Evolutionary conservation across 2,888 invertebrate genomes (phyloP).

Genomic region (Trichacis sp.): DNA sequence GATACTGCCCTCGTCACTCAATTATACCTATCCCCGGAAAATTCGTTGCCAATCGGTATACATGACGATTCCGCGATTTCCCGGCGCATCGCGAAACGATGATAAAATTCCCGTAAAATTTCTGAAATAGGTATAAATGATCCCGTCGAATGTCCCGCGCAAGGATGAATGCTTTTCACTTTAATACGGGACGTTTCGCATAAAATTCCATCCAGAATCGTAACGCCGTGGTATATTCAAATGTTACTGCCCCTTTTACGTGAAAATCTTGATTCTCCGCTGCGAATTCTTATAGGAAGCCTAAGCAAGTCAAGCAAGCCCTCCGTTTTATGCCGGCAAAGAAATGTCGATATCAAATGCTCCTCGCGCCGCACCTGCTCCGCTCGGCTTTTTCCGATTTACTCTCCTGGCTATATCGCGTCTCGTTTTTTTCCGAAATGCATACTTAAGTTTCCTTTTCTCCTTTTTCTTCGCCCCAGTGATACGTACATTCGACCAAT

Average conservation of each 20-base stretch:
- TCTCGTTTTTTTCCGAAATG: no score
- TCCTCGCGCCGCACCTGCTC: not conserved
- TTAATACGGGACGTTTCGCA: slow-evolving; percentile 21
- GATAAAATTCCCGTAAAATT: slow-evolving; percentile 30
- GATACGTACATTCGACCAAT: no score
- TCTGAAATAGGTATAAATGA: slow-evolving; percentile 28
- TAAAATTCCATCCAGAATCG: slow-evolving; percentile 32
- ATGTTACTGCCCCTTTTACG: slow-evolving; percentile 31
- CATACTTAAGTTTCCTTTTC: no score
- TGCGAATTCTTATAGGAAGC: slow-evolving; percentile 17
- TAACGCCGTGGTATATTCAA: slow-evolving; percentile 34
- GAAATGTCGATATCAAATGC: slow-evolving; percentile 3
- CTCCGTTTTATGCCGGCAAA: slow-evolving; percentile 4
- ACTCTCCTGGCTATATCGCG: not conserved
- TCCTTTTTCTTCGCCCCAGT: no score
- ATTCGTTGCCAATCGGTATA: slow-evolving; percentile 15
- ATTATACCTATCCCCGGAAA: slow-evolving; percentile 18
- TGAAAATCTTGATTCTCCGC: slow-evolving; percentile 23
- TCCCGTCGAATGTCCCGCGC: slow-evolving; percentile 25
- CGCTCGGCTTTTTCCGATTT: not conserved
- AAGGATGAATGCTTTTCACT: slow-evolving; percentile 24
- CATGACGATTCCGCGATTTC: slow-evolving; percentile 15
- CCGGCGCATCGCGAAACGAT: slow-evolving; percentile 20
- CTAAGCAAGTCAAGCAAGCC: slow-evolving; percentile 14
- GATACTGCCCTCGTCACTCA: no score